Conservation (phyloP, 1,140 invertebrate genomes). For the Neocloeon triangulifer region DNA sequence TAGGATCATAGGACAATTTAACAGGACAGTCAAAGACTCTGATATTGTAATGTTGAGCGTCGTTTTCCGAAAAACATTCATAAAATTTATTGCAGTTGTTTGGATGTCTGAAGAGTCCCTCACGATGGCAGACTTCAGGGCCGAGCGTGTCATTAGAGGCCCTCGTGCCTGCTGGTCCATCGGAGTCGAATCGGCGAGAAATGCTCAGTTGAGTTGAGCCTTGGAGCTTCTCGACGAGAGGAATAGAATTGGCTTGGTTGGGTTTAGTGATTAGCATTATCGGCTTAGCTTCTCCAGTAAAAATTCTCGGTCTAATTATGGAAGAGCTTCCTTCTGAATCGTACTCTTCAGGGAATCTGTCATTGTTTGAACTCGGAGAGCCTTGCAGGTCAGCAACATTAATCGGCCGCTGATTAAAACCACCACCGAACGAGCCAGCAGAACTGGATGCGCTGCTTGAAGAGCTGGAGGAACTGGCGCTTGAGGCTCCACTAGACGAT, state of each 20-base stretch:
- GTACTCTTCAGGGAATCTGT: too few species aligned
- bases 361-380: too few species aligned
- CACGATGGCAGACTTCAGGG: conserved; percentile 34
- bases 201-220: too few species aligned
- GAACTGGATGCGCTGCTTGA: too few species aligned
- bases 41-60: conserved; percentile 51
- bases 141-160: conserved; percentile 22
- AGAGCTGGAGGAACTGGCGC: too few species aligned
- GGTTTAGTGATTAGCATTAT: too few species aligned
- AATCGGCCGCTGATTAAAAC: too few species aligned
- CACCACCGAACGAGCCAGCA: too few species aligned
- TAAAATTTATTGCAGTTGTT: conserved; percentile 68
- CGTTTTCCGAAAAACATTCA: conserved; percentile 60
- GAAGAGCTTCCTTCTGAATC: conserved; percentile 3
- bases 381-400: too few species aligned
- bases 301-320: conserved; percentile 11
- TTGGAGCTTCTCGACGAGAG: too few species aligned
- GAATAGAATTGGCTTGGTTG: too few species aligned
- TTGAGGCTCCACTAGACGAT: too few species aligned
- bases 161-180: conserved; percentile 22
- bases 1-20: conserved; percentile 51
- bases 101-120: conserved; percentile 62
- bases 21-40: conserved; percentile 63
- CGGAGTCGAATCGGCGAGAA: conserved; percentile 26
- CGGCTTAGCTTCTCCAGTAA: conserved; percentile 5